Percentiles rank a stretch among this genome's conserved stretches.
Evolutionary conservation across 2,797 vertebrate genomes (phyloP).

Genomic region (Acropternis orthonyx): DNA sequence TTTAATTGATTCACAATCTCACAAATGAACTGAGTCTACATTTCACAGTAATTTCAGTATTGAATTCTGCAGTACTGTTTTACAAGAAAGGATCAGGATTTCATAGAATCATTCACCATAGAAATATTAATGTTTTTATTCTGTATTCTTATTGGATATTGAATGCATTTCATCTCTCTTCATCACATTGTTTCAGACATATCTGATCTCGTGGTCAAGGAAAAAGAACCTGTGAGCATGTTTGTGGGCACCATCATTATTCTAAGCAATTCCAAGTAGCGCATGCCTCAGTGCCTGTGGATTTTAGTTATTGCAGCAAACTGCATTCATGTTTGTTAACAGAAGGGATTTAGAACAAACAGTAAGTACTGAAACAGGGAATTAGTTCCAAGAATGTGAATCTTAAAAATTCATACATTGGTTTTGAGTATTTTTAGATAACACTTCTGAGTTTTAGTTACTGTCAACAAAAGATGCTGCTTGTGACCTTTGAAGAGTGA

Average conservation of each 20-base stretch:
- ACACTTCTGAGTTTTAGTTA: background rate
- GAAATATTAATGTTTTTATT: background rate
- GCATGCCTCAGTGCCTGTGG: background rate
- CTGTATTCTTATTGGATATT: background rate
- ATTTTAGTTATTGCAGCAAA: background rate
- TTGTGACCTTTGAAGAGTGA: background rate
- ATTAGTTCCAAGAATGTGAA: background rate
- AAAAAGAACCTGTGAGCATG: background rate
- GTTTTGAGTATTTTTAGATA: background rate
- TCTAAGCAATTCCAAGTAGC: background rate
- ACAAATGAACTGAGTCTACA: background rate
- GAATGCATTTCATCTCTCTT: background rate
- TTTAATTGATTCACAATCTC: background rate
- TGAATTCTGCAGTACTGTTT: background rate
- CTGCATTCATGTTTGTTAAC: background rate
- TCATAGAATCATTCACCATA: background rate
- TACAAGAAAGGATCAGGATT: background rate
- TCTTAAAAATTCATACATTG: background rate
- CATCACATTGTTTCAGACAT: background rate
- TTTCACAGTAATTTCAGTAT: background rate
- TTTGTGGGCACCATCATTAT: background rate
- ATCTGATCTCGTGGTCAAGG: background rate
- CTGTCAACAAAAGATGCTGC: background rate
- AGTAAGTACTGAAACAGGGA: background rate
- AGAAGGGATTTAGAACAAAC: background rate